Evolutionary conservation across 2,113 vertebrate species (phyloP), one percentile per base, ranked within the genome.

Genomic region (Mormoops blainvillei): DNA sequence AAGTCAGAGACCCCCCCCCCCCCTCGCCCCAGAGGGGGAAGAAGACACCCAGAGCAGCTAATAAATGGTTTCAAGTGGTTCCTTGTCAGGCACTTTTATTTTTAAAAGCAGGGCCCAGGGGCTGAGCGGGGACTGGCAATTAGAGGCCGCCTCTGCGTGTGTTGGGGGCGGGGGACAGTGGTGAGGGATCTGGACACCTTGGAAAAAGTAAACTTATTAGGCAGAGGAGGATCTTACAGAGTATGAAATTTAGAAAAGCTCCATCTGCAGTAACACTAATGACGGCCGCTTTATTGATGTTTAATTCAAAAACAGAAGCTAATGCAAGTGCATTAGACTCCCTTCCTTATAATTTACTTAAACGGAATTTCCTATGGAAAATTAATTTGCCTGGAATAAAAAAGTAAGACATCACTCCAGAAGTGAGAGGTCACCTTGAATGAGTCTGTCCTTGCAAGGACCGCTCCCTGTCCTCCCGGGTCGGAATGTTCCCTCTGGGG

Each of bases 221-320:
- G 94, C 83, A 78, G 95, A 98, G 94, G 97, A 97, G n/a, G 56
- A 97, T 97, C 92, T 98, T 97, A 98, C 98, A 96, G 97, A 93
- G 50, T 5, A 91, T 97, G 95, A 98, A 98, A 98, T 98, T 98
- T 20, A 97, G 98, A 98, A 90, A 98, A 98, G 97, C 97, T 96
- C 91, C 94, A 96, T 97, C 97, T 92, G 67, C 97, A 97, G 97
- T 96, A 96, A 98, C 96, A 98, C 97, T 98, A 98, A 98, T 98
- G 98, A 98, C 96, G 98, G 98, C 82, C 97, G 96, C 98, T 98
- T 98, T 98, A 98, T 98, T 99, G 98, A 99, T 99, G 98, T 99
- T 99, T 99, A 98, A 99, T 99, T 99, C 98, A 99, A 97, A 98
- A 8, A 93, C 97, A 97, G 98, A 94, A 97, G 97, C 97, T 97